phyloP scores from a whole-genome alignment of 2,797 vertebrate genomes.

The Darevskia nairensis region DNA sequence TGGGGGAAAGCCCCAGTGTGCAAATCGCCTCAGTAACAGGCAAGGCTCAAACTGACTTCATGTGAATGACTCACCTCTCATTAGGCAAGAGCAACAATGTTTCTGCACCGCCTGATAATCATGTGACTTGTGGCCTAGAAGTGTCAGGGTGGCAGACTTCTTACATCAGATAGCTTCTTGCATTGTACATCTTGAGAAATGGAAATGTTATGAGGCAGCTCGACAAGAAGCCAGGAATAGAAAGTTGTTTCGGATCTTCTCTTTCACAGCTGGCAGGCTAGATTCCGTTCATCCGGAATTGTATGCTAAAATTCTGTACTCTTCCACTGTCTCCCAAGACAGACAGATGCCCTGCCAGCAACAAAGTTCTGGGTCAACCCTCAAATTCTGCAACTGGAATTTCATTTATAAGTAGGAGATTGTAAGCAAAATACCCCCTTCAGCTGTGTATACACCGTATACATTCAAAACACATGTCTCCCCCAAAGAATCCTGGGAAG shows the following conservation, averaged over 20 bases:
- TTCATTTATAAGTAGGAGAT: not conserved
- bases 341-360: no score
- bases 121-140: not conserved
- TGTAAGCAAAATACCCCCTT: no score
- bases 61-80: not conserved
- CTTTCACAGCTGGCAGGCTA: not conserved
- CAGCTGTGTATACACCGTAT: no score
- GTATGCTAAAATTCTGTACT: not conserved
- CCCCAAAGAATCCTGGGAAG: no score
- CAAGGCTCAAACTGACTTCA: not conserved
- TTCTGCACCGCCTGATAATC: not conserved
- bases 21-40: not conserved
- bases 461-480: no score
- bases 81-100: not conserved
- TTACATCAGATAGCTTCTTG: not conserved
- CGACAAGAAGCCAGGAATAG: not conserved
- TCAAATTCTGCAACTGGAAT: not conserved
- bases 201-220: not conserved
- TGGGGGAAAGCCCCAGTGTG: not conserved
- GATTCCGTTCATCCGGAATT: not conserved
- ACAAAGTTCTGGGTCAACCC: not conserved
- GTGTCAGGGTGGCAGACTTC: not conserved
- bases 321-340: no score
- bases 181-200: not conserved
- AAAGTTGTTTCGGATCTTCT: not conserved